A percentile compares a stretch with the other conserved stretches of the same genome.
phyloP scores from a whole-genome alignment of 2,888 invertebrate species.

The Malthinus flaveolus region DNA sequence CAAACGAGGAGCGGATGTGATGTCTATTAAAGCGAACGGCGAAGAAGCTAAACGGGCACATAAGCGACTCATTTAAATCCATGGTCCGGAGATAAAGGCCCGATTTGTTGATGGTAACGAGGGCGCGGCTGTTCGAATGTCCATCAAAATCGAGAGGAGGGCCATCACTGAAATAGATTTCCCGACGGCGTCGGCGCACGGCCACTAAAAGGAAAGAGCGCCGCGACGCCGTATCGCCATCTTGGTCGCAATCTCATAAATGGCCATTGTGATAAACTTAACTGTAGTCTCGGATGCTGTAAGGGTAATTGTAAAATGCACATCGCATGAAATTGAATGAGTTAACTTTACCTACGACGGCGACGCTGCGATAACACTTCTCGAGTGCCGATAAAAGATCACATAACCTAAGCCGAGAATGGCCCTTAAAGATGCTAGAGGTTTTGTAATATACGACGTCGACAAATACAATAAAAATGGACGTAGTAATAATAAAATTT shows the following conservation, averaged over 20 bases:
- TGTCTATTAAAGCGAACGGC: slow-evolving; percentile 26
- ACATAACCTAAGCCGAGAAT: slow-evolving; percentile 19
- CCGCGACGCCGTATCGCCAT: slow-evolving; percentile 50
- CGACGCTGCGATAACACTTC: slow-evolving; percentile 24
- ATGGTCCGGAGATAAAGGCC: slow-evolving; percentile 34
- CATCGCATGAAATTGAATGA: slow-evolving; percentile 46
- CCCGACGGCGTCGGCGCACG: slow-evolving; percentile 42
- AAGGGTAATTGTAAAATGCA: slow-evolving; percentile 46
- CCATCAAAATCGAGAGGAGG: slow-evolving; percentile 58
- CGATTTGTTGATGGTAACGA: slow-evolving; percentile 32
- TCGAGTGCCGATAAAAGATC: slow-evolving; percentile 23
- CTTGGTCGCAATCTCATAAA: slow-evolving; percentile 55
- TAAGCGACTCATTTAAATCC: slow-evolving; percentile 37
- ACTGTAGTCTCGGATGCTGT: slow-evolving; percentile 39
- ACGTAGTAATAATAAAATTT: background rate
- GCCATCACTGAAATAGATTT: slow-evolving; percentile 53
- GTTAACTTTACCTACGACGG: slow-evolving; percentile 30
- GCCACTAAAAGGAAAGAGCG: slow-evolving; percentile 34
- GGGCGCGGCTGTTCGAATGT: slow-evolving; percentile 56
- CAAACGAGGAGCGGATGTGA: slow-evolving; percentile 23
- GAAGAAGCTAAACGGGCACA: slow-evolving; percentile 28
- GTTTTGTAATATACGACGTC: slow-evolving; percentile 25
- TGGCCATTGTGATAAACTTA: slow-evolving; percentile 54
- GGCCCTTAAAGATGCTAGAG: slow-evolving; percentile 27
- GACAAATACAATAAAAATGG: slow-evolving; percentile 2